Evolutionary conservation across 1,140 invertebrate genomes (phyloP).

Genomic region (Apis dorsata): DNA sequence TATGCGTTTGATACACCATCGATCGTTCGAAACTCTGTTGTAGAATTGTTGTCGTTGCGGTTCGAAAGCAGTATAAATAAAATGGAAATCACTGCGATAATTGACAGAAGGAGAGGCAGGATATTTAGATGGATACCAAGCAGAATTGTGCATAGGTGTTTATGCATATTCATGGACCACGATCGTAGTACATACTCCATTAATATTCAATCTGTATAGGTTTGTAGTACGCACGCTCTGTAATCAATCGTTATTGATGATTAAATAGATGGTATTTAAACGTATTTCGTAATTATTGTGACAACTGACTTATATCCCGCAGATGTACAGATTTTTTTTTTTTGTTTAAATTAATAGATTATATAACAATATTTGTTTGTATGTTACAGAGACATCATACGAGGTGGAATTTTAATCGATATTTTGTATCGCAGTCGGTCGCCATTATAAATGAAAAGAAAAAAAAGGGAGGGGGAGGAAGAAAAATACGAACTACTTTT

Average conservation of each 20-base stretch:
- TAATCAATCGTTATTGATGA: slow-evolving; percentile 34
- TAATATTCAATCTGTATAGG: slow-evolving; percentile 5
- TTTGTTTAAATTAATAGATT: background rate
- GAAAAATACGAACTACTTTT: too few species aligned
- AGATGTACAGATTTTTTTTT: background rate
- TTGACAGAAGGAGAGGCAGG: background rate
- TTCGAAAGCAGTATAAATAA: background rate
- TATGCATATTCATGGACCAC: slow-evolving; percentile 20
- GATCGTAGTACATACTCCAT: slow-evolving; percentile 13
- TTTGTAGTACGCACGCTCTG: background rate
- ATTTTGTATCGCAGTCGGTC: too few species aligned
- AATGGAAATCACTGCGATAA: background rate
- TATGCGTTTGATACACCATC: too few species aligned
- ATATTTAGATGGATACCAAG: too few species aligned
- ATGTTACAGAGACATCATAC: too few species aligned
- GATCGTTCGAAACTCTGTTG: background rate
- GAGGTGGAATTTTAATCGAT: too few species aligned
- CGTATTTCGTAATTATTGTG: background rate
- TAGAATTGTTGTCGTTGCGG: background rate
- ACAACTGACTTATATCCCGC: background rate
- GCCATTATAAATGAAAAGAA: too few species aligned
- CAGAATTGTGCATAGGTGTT: background rate
- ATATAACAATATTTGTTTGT: background rate
- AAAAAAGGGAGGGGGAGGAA: too few species aligned
- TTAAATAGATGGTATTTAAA: background rate